phyloP scores from a whole-genome alignment of 2,113 vertebrate genomes.

The Hystrix cristata region DNA sequence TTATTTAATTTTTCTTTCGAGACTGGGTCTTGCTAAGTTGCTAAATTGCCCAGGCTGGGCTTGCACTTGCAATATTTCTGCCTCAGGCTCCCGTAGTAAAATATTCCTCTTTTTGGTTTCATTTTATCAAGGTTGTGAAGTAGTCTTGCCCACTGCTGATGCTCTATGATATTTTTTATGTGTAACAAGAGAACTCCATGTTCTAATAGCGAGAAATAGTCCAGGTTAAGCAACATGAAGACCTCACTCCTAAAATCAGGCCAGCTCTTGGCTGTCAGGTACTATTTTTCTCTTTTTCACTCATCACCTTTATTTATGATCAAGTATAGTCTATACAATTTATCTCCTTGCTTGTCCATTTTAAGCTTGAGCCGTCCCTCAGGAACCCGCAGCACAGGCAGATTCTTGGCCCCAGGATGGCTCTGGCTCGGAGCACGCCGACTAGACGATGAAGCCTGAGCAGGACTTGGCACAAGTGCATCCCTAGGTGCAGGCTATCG shows the following conservation, averaged over 20 bases:
- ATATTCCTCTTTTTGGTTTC: background rate
- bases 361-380: background rate
- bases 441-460: background rate
- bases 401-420: background rate
- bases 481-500: background rate
- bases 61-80: background rate
- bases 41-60: background rate
- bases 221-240: background rate
- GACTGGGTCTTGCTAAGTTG: background rate
- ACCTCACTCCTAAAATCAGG: background rate
- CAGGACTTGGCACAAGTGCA: background rate
- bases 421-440: too few relatives aligned
- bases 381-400: background rate
- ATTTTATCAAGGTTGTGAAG: background rate
- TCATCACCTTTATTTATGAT: background rate
- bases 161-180: background rate
- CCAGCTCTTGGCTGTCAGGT: background rate
- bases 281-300: background rate
- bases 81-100: background rate
- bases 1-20: background rate
- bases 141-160: background rate
- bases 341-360: background rate
- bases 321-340: background rate
- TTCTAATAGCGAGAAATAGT: background rate
- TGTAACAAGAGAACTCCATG: background rate